Evolutionary conservation across 2,113 vertebrate genomes (phyloP), one percentile per base, ranked within the genome.

Genomic region (Machaerirhynchus nigripectus): DNA sequence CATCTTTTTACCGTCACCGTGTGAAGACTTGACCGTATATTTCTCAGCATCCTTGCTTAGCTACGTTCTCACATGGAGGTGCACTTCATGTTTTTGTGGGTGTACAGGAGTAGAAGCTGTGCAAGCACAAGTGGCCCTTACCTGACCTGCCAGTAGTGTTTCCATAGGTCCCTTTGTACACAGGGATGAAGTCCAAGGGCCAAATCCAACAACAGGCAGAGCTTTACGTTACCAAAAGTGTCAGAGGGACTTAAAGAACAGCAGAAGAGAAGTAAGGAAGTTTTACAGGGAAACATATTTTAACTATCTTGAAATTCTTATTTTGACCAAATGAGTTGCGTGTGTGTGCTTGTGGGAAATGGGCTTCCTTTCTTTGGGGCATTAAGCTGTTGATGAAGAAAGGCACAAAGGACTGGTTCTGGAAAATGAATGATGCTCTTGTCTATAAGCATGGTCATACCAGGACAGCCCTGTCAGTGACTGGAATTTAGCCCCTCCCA

Each of bases 401-500:
- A 83, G 55, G 26, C 79, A 89, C 63, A 88, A 95, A 94, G 40
- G 27, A 19, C 78, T 90, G 49, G 26, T 52, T 88, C 57, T 93
- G 50, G 61, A 68, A 85, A 81, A 92, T 96, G 88, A 96, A 96
- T 82, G 61, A 78, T 84, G 56, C 86, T 71, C 88, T 96, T 96
- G 95, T 95, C 79, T 14, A 4, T 56, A 60, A 28, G 8, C 2
- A 1, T 93, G 79, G 90, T 93, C 95, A 84, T 92, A 64, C 60
- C 56, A 90, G 96, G 95, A 86, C 95, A 94, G 68, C 40, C 42
- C 59, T 15, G 5, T n/a, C 40, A 60, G 47, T 50, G 40, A 35
- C 13, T 81, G 84, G 86, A 89, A 64, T 89, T 91, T 27, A 78
- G 74, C 44, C 79, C 15, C n/a, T 87, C 55, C 53, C 1, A 1